Base-by-base conservation (phyloP, 2,113 vertebrate genomes). In the Aegotheles bennettii region DNA sequence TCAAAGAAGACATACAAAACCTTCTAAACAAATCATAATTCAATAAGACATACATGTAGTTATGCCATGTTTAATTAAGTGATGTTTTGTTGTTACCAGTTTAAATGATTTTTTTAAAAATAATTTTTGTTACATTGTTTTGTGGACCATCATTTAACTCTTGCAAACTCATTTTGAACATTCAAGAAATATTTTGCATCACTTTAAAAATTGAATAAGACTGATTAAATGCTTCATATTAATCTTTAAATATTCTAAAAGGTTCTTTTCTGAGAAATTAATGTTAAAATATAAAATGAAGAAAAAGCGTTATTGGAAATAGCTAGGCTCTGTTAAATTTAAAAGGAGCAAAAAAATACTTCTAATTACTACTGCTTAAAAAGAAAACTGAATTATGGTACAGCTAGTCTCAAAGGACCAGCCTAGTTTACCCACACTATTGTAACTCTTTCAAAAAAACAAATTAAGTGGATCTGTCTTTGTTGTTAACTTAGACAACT, bases 311-410 rank as follows among this genome's bases (percentile, higher is more conserved):
- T 89, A 87, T 59, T 67, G 48, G 5, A 91, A 91, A 92, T 70
- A 91, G 36, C 24, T 60, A 80, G 26, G 20, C 13, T 85, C 38
- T 92, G 45, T 50, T 53, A 69, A 90, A 60, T 84, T 90, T 24
- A 78, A 89, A 78, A 82, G 19, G 28, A 86, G n/a, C 10, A 79
- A 88, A 94, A 8, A 93, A 87, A 73, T 56, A 36, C 3, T 76
- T 89, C 31, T 75, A 90, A 87, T 91, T 90, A 83, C 65, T 84
- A 35, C 16, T 76, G 20, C 87, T 91, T 94, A 92, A 89, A 69
- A 23, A 85, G 38, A 78, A 93, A 92, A 25, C 19, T 78, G n/a
- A 87, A 86, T 81, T 94, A 69, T 54, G 26, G 19, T 78, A 60
- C 18, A 65, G 20, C 16, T 56, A 85, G 61, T 84, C 79, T 94